A percentile compares a stretch with the other conserved stretches of the same genome.
These are phyloP conservation scores for Anguilla pacifica DNA, from an alignment of 2,797 vertebrate species.

Conservation along the genomic window DNA sequence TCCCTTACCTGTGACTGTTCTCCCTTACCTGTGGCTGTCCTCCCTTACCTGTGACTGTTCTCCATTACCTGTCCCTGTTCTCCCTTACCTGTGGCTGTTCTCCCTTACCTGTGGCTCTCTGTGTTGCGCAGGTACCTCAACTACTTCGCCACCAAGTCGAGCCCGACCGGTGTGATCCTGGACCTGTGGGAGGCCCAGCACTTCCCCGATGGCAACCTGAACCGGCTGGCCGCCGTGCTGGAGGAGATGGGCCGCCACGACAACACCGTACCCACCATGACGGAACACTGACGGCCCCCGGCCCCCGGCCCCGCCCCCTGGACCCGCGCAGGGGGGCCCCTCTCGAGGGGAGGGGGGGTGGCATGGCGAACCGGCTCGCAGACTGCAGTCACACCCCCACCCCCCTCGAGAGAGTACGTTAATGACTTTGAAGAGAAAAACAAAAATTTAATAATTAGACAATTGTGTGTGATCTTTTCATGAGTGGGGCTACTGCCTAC, in stretches of 20 bases:
- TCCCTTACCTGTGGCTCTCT: background rate
- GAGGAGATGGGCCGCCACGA: slow-evolving; percentile 98
- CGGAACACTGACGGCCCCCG: slow-evolving; percentile 81
- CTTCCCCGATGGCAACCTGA: slow-evolving; percentile 95
- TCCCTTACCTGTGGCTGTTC: too few species aligned
- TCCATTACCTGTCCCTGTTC: too few species aligned
- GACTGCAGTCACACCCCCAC: background rate
- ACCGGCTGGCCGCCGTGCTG: slow-evolving; percentile 89
- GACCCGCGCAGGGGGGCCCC: background rate
- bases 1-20: too few species aligned
- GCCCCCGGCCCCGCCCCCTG: slow-evolving; percentile 37
- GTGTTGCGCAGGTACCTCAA: slow-evolving; percentile 75
- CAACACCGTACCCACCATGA: slow-evolving; percentile 81
- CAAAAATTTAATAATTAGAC: slow-evolving; percentile 42
- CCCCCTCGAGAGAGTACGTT: background rate
- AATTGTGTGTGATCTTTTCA: slow-evolving; percentile 17
- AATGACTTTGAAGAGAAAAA: slow-evolving; percentile 35
- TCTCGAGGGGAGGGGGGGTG: background rate
- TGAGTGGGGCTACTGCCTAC: slow-evolving; percentile 21
- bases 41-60: too few species aligned
- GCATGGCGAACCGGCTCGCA: slow-evolving; percentile 27
- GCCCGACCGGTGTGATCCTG: slow-evolving; percentile 86
- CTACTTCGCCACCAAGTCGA: slow-evolving; percentile 83
- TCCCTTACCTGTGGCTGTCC: too few species aligned
- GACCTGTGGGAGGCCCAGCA: slow-evolving; percentile 98